Percentiles rank a stretch among this genome's conserved stretches.
Conservation (phyloP, 2,797 vertebrate genomes). For the Artibeus jamaicensis region DNA sequence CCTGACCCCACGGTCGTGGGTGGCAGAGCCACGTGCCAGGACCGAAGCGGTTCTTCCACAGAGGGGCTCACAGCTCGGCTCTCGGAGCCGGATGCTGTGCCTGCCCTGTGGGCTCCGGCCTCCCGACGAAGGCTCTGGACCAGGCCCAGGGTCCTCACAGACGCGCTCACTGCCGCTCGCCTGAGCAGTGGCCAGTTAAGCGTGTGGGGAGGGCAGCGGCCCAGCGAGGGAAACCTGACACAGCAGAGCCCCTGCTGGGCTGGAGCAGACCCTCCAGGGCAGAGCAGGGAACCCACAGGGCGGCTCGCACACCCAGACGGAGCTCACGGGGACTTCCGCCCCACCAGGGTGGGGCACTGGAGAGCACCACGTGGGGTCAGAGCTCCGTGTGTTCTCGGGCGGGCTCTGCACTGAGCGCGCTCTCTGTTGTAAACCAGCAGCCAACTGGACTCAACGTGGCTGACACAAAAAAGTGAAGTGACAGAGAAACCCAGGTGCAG, state of each 20-base stretch:
- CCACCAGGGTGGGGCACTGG: rapidly evolving
- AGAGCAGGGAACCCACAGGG: not conserved
- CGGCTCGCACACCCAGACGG: rapidly evolving
- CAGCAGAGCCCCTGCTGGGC: not conserved
- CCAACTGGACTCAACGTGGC: not conserved
- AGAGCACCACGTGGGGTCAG: not conserved
- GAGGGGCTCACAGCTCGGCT: rapidly evolving
- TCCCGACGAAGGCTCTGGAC: rapidly evolving
- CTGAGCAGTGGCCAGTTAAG: not conserved
- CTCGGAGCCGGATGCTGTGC: rapidly evolving
- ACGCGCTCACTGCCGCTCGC: rapidly evolving
- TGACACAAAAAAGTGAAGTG: not conserved
- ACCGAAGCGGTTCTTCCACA: rapidly evolving
- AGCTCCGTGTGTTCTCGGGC: not conserved
- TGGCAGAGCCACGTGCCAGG: rapidly evolving
- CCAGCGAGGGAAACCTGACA: rapidly evolving
- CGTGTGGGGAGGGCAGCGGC: rapidly evolving
- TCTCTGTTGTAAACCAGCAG: rapidly evolving
- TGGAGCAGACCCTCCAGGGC: rapidly evolving
- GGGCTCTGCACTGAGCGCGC: not conserved
- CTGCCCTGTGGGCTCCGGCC: not conserved
- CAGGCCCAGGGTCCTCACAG: not conserved
- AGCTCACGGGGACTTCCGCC: not conserved
- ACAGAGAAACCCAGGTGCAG: not conserved
- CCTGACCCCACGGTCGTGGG: rapidly evolving